A percentile compares a stretch with the other conserved stretches of the same genome.
phyloP scores from a whole-genome alignment of 2,797 vertebrate genomes.

The Arremon brunneinucha region DNA sequence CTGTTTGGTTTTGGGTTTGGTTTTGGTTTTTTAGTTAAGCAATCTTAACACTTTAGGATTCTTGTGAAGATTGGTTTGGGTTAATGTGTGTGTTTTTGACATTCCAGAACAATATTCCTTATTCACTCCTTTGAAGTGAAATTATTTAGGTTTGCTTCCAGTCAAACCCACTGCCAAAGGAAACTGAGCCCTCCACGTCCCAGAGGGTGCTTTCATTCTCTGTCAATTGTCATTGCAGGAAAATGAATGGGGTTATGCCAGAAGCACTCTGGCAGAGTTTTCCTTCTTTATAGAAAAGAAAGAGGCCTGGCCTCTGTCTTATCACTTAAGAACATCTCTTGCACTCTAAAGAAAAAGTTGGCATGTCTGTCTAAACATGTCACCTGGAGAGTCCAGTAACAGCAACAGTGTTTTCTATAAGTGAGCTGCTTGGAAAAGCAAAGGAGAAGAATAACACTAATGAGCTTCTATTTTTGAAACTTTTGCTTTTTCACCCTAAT shows the following conservation, averaged over 20 bases:
- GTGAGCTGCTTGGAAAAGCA: not conserved
- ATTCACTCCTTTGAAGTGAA: not conserved
- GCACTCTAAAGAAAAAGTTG: not conserved
- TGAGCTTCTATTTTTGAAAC: not conserved
- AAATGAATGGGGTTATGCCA: not conserved
- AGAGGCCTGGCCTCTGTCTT: not conserved
- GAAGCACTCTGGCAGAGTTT: slow-evolving; percentile 3
- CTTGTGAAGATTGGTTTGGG: not conserved
- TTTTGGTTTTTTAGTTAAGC: not conserved
- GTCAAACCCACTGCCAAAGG: not conserved
- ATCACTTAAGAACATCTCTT: slow-evolving; percentile 27
- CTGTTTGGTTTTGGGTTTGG: not conserved
- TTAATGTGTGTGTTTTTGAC: not conserved
- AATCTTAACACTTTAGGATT: not conserved
- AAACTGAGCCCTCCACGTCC: not conserved
- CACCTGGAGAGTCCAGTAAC: slow-evolving; percentile 4
- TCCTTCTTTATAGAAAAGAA: not conserved
- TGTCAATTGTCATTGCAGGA: not conserved
- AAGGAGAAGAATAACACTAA: not conserved
- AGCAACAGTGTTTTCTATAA: not conserved
- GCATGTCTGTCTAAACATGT: not conserved
- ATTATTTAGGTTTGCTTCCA: slow-evolving; percentile 1
- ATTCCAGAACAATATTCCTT: not conserved
- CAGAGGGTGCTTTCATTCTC: not conserved
- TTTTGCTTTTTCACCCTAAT: not conserved